These are phyloP conservation scores for Cepphus grylle DNA, from an alignment of 2,113 vertebrate species.

Conservation along the genomic window DNA sequence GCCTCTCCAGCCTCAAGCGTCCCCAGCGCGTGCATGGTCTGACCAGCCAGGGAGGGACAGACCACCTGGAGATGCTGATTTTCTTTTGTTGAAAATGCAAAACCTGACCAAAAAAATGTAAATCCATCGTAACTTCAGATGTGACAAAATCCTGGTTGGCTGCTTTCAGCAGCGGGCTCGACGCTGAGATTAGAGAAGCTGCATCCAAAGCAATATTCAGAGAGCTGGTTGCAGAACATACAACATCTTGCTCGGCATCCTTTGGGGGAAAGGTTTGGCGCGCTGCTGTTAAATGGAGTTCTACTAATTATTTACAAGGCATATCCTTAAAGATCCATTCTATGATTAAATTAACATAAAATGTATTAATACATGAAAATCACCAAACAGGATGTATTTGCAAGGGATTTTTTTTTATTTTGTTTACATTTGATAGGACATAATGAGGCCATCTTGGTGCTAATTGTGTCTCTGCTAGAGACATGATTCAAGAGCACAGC, in stretches of 20 bases:
- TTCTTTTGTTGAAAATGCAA: neutral
- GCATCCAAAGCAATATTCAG: neutral
- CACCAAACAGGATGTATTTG: neutral
- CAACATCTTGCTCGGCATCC: neutral
- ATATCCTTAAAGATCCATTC: neutral
- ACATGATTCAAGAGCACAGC: neutral
- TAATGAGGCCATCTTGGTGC: slow-evolving; percentile 15
- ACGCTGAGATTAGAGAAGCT: neutral
- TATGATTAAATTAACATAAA: slow-evolving; percentile 14
- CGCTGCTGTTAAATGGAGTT: neutral
- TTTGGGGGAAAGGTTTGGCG: neutral
- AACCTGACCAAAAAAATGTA: neutral
- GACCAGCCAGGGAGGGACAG: no score
- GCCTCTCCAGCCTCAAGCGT: neutral
- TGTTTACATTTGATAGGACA: slow-evolving; percentile 21
- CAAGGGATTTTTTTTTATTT: neutral
- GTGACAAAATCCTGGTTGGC: no score
- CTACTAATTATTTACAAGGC: neutral
- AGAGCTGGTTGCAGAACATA: neutral
- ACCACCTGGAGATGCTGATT: fast-evolving
- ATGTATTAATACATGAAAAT: neutral
- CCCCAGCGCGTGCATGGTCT: fast-evolving
- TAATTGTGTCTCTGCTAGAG: neutral
- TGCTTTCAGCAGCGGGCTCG: no score
- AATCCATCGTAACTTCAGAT: neutral